A percentile compares a stretch with the other conserved stretches of the same genome.
Conservation (phyloP, 2,113 vertebrate genomes). For the Carassius auratus region DNA sequence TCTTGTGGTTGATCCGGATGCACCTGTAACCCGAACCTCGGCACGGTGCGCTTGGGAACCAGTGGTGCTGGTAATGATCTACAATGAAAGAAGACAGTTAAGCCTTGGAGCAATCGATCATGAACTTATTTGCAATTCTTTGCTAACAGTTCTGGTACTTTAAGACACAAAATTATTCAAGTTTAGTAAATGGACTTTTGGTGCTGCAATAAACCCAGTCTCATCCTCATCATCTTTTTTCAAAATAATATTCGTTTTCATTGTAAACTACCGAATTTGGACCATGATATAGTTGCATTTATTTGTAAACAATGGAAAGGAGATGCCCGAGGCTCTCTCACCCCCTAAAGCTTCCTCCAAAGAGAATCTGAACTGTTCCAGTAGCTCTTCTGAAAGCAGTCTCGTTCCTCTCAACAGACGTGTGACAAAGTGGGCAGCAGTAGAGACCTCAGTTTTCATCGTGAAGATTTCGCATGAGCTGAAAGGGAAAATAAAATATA, state of each 20-base stretch:
- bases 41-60: constrained; percentile 77
- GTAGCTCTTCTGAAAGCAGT: constrained; percentile 72
- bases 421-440: constrained; percentile 74
- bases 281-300: too few species aligned
- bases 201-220: background rate
- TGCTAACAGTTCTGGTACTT: background rate
- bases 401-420: constrained; percentile 73
- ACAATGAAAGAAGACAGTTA: constrained; percentile 48
- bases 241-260: background rate
- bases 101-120: background rate
- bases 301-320: background rate
- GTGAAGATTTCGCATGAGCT: constrained; percentile 50
- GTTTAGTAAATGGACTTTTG: constrained; percentile 32
- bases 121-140: too few species aligned
- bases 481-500: background rate
- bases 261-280: background rate
- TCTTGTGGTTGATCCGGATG: constrained; percentile 80
- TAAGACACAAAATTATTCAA: background rate
- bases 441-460: constrained; percentile 75
- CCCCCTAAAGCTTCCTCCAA: constrained; percentile 73
- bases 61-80: constrained; percentile 80
- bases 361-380: constrained; percentile 72
- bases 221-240: background rate
- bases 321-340: constrained; percentile 18
- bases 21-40: constrained; percentile 80